Evolutionary conservation across 2,888 invertebrate genomes (phyloP).

Genomic region (Punctoribates punctum): DNA sequence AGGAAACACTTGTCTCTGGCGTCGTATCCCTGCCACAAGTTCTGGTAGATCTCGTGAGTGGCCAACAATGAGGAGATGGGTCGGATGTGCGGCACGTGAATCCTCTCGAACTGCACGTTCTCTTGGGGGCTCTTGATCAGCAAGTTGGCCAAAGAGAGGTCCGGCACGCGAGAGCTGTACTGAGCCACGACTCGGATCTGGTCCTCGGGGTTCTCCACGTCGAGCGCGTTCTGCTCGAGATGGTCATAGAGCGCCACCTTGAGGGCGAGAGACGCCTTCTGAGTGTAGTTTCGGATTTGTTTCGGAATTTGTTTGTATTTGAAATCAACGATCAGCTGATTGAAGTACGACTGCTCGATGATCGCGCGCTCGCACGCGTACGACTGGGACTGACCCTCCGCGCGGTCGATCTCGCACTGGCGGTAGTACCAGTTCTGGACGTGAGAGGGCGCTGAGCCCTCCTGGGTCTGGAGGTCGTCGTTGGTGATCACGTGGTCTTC

Average conservation of each 20-base stretch:
- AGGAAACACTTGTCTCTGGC: conserved; percentile 24
- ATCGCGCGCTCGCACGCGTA: conserved; percentile 45
- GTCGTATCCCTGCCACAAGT: conserved; percentile 19
- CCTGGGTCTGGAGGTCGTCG: conserved; percentile 28
- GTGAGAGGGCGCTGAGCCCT: not conserved
- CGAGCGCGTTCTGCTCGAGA: conserved; percentile 1
- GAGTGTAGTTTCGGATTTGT: conserved; percentile 29
- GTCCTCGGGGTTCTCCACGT: conserved; percentile 20
- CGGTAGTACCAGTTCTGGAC: conserved; percentile 43
- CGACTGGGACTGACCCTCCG: conserved; percentile 37
- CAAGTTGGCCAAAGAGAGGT: conserved; percentile 44
- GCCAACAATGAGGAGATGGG: conserved; percentile 31
- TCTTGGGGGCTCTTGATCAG: conserved; percentile 42
- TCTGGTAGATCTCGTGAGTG: conserved; percentile 1
- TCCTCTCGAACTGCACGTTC: conserved; percentile 34
- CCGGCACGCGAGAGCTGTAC: conserved; percentile 44
- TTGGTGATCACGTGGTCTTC: conserved; percentile 36
- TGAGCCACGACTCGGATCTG: conserved; percentile 39
- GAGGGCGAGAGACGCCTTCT: conserved; percentile 40
- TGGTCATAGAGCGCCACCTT: conserved; percentile 44
- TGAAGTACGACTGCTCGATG: conserved; percentile 44
- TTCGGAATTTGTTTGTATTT: conserved; percentile 35
- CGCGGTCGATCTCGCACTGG: conserved; percentile 43
- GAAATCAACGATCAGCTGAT: conserved; percentile 40
- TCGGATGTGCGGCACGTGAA: conserved; percentile 34